Evolutionary conservation across 2,888 invertebrate genomes (phyloP).

Genomic region (Asteroscopus sphinx): DNA sequence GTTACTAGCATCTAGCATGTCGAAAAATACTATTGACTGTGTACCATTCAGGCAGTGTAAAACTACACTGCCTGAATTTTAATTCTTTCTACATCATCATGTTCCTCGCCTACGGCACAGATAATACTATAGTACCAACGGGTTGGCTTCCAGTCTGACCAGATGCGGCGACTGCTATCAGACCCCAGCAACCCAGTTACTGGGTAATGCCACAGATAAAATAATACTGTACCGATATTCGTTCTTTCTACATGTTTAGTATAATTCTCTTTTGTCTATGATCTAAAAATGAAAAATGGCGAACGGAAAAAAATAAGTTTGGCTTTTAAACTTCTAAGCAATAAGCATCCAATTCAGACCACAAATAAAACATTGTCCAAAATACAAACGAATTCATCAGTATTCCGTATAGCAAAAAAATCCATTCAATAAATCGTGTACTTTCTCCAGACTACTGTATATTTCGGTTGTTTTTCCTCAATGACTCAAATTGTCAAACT

Average conservation of each 20-base stretch:
- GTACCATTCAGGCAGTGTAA: too few relatives aligned
- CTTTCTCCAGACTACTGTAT: slow-evolving; percentile 36
- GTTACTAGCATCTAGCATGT: background rate
- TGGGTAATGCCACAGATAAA: too few relatives aligned
- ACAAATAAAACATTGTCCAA: slow-evolving; percentile 10
- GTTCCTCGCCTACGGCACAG: too few relatives aligned
- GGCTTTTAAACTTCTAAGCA: too few relatives aligned
- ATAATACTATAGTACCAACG: too few relatives aligned
- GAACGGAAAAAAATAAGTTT: too few relatives aligned
- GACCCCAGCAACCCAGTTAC: too few relatives aligned
- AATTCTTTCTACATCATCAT: too few relatives aligned
- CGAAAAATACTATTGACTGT: background rate
- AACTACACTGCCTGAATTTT: too few relatives aligned
- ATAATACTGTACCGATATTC: background rate
- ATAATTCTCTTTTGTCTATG: background rate
- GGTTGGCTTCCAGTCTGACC: too few relatives aligned
- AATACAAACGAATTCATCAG: slow-evolving; percentile 17
- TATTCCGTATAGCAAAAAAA: slow-evolving; percentile 33
- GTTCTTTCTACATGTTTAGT: background rate
- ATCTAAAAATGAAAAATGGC: too few relatives aligned
- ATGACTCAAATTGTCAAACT: slow-evolving; percentile 24
- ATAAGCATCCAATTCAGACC: background rate
- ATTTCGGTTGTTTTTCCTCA: slow-evolving; percentile 44
- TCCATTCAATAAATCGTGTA: slow-evolving; percentile 21
- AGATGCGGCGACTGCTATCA: too few relatives aligned